Percentiles rank a stretch among this genome's conserved stretches.
These are phyloP conservation scores for Byasa hedistus DNA, from an alignment of 2,888 invertebrate species.

Conservation along the genomic window DNA sequence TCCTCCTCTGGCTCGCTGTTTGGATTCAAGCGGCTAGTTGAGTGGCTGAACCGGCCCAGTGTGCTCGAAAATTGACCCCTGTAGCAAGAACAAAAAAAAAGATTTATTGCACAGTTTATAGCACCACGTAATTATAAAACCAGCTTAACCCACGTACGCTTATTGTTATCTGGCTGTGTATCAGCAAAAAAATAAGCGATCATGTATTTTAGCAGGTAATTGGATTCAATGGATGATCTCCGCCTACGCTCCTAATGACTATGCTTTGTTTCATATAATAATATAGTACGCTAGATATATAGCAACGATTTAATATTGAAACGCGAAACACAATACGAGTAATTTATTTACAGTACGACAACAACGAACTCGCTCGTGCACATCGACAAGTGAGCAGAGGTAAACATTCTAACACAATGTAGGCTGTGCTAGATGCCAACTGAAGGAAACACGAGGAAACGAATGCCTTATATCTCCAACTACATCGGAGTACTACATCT, in stretches of 20 bases:
- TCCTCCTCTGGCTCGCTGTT: slow-evolving; percentile 75
- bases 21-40: slow-evolving; percentile 85
- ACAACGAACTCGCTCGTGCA: slow-evolving; percentile 16
- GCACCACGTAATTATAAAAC: slow-evolving; percentile 48
- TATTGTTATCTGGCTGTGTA: slow-evolving; percentile 57
- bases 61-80: slow-evolving; percentile 87
- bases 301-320: slow-evolving; percentile 27
- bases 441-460: slow-evolving; percentile 14
- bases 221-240: slow-evolving; percentile 68
- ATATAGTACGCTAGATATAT: slow-evolving; percentile 27
- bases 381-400: background rate
- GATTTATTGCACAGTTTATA: slow-evolving; percentile 48
- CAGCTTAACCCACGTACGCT: slow-evolving; percentile 59
- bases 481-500: slow-evolving; percentile 31
- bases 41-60: slow-evolving; percentile 90
- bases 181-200: slow-evolving; percentile 62
- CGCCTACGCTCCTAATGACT: slow-evolving; percentile 62
- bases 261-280: slow-evolving; percentile 62
- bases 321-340: slow-evolving; percentile 25
- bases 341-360: slow-evolving; percentile 10
- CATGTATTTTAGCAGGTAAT: slow-evolving; percentile 61
- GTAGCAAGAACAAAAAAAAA: slow-evolving; percentile 61
- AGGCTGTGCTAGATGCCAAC: slow-evolving; percentile 1
- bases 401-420: background rate
- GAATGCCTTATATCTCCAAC: slow-evolving; percentile 17